Percentiles rank a stretch among this genome's conserved stretches.
phyloP scores from a whole-genome alignment of 2,888 invertebrate species.

The Eledona agricola region DNA sequence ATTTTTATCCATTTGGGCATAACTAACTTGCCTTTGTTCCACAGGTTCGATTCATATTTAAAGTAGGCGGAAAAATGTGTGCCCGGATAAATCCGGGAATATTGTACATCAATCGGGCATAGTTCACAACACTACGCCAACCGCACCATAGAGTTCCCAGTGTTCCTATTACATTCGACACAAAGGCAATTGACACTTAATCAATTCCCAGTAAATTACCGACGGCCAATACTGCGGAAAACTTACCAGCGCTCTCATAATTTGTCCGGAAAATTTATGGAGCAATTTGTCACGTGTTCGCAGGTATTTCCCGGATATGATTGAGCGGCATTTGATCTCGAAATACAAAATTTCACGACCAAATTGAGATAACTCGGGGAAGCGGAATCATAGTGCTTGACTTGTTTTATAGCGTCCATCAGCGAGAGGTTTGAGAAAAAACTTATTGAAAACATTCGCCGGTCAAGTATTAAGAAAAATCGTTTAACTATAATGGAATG shows the following conservation, averaged over 20 bases:
- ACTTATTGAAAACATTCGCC: slow-evolving; percentile 13
- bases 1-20: slow-evolving; percentile 21
- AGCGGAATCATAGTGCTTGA: slow-evolving; percentile 27
- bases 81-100: not conserved
- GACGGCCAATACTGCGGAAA: slow-evolving; percentile 20
- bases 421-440: slow-evolving; percentile 16
- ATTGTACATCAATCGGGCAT: slow-evolving; percentile 20
- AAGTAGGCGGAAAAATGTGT: not conserved
- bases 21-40: slow-evolving; percentile 1
- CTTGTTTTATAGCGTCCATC: slow-evolving; percentile 5
- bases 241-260: slow-evolving; percentile 28
- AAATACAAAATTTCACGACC: slow-evolving; percentile 25
- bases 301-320: no score
- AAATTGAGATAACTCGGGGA: slow-evolving; percentile 16
- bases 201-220: slow-evolving; percentile 30
- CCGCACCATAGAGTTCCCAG: slow-evolving; percentile 18
- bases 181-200: slow-evolving; percentile 35
- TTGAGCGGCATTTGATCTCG: no score
- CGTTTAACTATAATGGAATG: no score
- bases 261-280: slow-evolving; percentile 22
- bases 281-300: slow-evolving; percentile 10
- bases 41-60: not conserved
- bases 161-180: slow-evolving; percentile 26
- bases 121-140: slow-evolving; percentile 25
- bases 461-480: no score